Percentiles rank a stretch among this genome's conserved stretches.
These are phyloP conservation scores for Stegostoma tigrinum DNA, from an alignment of 2,113 vertebrate species.

Conservation along the genomic window DNA sequence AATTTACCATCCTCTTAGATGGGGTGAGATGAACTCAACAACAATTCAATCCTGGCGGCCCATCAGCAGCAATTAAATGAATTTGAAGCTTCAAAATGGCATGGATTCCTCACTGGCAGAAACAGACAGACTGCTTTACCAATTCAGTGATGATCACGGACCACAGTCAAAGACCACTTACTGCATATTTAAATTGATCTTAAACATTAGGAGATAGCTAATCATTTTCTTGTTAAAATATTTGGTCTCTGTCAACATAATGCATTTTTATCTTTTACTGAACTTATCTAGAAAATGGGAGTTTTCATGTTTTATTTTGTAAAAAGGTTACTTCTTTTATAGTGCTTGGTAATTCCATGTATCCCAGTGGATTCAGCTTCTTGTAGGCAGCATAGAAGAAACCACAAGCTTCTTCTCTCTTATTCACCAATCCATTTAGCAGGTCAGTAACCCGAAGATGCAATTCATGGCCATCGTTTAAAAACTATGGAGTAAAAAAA, in stretches of 20 bases:
- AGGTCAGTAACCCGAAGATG: neutral
- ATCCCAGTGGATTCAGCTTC: neutral
- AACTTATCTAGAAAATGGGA: neutral
- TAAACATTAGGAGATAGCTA: neutral
- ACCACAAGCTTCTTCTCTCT: neutral
- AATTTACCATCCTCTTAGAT: neutral
- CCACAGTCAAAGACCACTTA: neutral
- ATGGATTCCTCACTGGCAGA: neutral
- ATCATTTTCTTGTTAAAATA: neutral
- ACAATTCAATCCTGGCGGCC: neutral
- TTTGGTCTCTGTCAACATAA: neutral
- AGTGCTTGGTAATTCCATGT: neutral
- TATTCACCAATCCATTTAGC: neutral
- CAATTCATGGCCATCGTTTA: neutral
- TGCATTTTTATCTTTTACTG: neutral
- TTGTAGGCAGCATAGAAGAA: neutral
- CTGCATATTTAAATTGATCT: neutral
- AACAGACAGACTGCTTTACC: neutral
- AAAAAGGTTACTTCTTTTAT: neutral
- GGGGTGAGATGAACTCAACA: neutral
- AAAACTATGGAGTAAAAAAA: neutral
- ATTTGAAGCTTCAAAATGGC: neutral
- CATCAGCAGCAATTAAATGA: neutral
- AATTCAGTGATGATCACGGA: neutral
- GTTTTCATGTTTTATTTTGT: neutral